A percentile compares a stretch with the other conserved stretches of the same genome.
phyloP scores from a whole-genome alignment of 2,113 vertebrate genomes.

The Megaptera novaeangliae region DNA sequence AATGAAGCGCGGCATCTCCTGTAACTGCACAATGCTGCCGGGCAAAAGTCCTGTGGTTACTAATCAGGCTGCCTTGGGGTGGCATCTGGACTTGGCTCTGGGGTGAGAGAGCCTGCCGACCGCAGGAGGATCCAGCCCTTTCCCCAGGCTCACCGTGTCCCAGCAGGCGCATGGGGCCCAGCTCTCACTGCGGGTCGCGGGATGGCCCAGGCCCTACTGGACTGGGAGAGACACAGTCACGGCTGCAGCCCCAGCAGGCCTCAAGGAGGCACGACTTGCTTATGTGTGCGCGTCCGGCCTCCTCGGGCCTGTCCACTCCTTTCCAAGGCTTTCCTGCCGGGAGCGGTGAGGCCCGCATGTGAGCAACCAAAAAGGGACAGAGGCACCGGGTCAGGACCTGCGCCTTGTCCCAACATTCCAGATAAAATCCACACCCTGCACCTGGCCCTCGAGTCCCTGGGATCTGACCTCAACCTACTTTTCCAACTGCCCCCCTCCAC shows the following conservation, averaged over 20 bases:
- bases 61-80: fast-evolving
- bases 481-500: background rate
- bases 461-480: background rate
- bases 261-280: background rate
- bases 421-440: background rate
- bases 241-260: no score
- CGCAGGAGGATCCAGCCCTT: background rate
- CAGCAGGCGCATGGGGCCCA: fast-evolving
- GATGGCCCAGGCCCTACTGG: background rate
- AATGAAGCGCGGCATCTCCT: fast-evolving
- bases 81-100: background rate
- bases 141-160: background rate
- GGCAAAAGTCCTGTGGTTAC: no score
- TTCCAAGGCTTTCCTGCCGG: no score
- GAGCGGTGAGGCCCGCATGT: fast-evolving
- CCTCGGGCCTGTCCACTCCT: background rate
- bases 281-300: fast-evolving
- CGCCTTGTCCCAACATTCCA: background rate
- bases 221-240: no score
- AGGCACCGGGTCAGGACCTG: background rate
- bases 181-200: fast-evolving
- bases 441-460: fast-evolving
- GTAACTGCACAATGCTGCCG: fast-evolving
- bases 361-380: no score
- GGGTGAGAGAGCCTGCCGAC: background rate